Evolutionary conservation across 2,888 invertebrate genomes (phyloP), one percentile per base, ranked within the genome.

Genomic region (Pimpla rufipes): DNA sequence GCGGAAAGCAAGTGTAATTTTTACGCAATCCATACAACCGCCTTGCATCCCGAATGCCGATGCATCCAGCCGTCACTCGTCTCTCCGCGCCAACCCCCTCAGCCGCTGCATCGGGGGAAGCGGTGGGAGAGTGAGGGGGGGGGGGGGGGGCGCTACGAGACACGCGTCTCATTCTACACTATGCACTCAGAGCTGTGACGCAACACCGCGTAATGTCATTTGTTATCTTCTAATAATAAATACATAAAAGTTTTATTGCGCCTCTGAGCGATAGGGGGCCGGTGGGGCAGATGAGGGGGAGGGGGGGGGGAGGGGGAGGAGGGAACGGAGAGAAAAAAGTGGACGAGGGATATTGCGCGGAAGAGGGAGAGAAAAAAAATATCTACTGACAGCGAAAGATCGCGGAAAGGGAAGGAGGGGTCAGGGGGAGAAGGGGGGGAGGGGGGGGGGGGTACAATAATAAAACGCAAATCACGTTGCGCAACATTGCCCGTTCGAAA

Each of bases 401-500:
- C 18, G 29, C 18, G 74, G 83, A 55, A 82, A 73, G 71, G 80
- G 70, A 74, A 76, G 66, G 77, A 75, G 59, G 77, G 76, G 75
- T 21, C 45, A 55, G 45, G 40, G 21, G 35, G 47, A 21, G 18
- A 42, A 8, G 18, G 52, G 52, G 66, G 57, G 55, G 40, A 37
- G n/a, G 45, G 55, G 13, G 59, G 85, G 77, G 85, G 81, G 79
- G 83, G 84, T 88, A 89, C 87, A 91, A 90, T 90, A 92, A 92
- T 91, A 91, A 91, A 92, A 91, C 90, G 92, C 91, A 90, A 93
- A 92, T 90, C 88, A 89, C 90, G 90, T 92, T 92, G 90, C 91
- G 91, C 90, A 92, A 92, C 88, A 87, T 81, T 86, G 85, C 87
- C 84, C 90, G 90, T 91, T 91, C 88, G 89, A 90, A 89, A 90